Percentiles rank a stretch among this genome's conserved stretches.
Evolutionary conservation across 1,140 invertebrate species (phyloP).

Genomic region (Argopecten irradians): DNA sequence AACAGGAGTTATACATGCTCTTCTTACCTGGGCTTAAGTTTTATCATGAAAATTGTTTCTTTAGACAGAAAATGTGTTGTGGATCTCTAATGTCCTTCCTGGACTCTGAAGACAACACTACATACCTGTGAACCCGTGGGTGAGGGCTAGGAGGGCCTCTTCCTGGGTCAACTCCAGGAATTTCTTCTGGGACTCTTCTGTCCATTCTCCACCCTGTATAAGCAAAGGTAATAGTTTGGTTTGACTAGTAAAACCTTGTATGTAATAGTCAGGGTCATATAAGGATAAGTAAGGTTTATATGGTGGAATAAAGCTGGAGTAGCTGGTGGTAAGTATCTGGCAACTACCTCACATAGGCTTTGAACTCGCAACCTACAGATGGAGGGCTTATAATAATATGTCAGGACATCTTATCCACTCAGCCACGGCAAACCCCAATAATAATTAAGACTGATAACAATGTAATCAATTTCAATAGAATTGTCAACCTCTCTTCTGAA

Average conservation of each 20-base stretch:
- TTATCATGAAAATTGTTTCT: too few relatives aligned
- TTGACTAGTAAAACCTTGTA: neutral
- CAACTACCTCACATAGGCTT: too few relatives aligned
- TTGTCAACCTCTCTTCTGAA: too few relatives aligned
- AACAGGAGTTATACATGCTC: too few relatives aligned
- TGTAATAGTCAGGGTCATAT: neutral
- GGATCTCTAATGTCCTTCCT: neutral
- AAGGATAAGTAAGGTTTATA: too few relatives aligned
- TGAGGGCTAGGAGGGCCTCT: conserved; percentile 35
- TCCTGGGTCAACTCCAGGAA: conserved; percentile 43
- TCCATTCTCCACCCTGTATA: conserved; percentile 21
- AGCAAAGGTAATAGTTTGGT: neutral
- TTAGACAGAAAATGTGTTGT: too few relatives aligned
- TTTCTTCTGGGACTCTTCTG: neutral
- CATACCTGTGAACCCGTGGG: conserved; percentile 32
- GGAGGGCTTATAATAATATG: too few relatives aligned
- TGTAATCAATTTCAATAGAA: neutral
- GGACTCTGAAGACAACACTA: neutral
- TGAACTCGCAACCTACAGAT: too few relatives aligned
- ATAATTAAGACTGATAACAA: conserved; percentile 26
- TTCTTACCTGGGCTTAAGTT: too few relatives aligned
- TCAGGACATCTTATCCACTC: neutral
- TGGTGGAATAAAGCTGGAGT: neutral
- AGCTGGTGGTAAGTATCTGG: too few relatives aligned
- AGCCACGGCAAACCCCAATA: neutral